Evolutionary conservation across 1,140 invertebrate genomes (phyloP).

Genomic region (Drosophila fuyamai): DNA sequence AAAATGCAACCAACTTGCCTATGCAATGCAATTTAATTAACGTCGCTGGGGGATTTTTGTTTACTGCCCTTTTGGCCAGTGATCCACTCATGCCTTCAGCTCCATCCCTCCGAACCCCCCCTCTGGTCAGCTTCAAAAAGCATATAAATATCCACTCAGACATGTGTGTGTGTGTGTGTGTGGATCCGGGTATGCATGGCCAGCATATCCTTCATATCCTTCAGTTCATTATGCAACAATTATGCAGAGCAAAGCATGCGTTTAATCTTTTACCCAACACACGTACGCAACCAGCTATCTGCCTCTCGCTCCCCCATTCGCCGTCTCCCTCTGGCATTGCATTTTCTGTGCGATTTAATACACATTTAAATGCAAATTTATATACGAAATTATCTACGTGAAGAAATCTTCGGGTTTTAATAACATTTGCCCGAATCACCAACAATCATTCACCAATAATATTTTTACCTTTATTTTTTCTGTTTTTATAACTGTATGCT

Average conservation of each 20-base stretch:
- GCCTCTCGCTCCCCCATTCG: neutral
- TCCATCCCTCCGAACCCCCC: neutral
- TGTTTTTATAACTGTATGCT: too few species aligned
- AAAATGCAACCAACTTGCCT: slow-evolving; percentile 80
- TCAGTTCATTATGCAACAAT: slow-evolving; percentile 83
- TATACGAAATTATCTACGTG: slow-evolving; percentile 77
- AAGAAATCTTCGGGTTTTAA: slow-evolving; percentile 80
- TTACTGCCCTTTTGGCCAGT: slow-evolving; percentile 44
- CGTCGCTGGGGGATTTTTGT: slow-evolving; percentile 74
- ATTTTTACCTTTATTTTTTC: slow-evolving; percentile 14
- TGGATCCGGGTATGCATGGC: slow-evolving; percentile 23
- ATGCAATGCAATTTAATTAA: slow-evolving; percentile 82
- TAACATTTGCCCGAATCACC: slow-evolving; percentile 59
- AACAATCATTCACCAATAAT: slow-evolving; percentile 33
- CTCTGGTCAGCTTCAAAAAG: slow-evolving; percentile 54
- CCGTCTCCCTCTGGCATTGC: slow-evolving; percentile 9
- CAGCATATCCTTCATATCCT: slow-evolving; percentile 80
- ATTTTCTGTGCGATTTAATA: slow-evolving; percentile 81
- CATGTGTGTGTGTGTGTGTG: slow-evolving; percentile 25
- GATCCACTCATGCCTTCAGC: slow-evolving; percentile 26
- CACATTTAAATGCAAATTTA: slow-evolving; percentile 80
- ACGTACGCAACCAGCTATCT: slow-evolving; percentile 26
- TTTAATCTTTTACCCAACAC: slow-evolving; percentile 78
- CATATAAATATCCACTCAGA: slow-evolving; percentile 75
- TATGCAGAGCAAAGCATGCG: slow-evolving; percentile 82